Evolutionary conservation across 1,140 invertebrate genomes (phyloP).

Genomic region (Anadara kagoshimensis): DNA sequence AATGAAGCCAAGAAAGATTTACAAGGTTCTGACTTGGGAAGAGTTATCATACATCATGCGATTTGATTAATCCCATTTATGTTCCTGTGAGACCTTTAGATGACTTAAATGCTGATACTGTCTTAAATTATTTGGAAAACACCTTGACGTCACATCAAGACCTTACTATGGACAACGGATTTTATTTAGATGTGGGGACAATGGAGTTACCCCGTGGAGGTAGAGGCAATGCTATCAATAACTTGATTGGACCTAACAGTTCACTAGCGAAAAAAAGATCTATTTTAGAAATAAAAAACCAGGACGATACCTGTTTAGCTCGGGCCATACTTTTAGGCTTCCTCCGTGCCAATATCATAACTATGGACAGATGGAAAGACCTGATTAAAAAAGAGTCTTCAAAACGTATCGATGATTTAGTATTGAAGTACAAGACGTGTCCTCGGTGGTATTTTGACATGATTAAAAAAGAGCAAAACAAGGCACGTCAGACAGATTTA

Average conservation of each 20-base stretch:
- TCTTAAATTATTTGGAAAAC: conserved; percentile 5
- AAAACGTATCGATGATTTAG: conserved; percentile 6
- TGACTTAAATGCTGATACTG: conserved; percentile 2
- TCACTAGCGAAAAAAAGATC: conserved; percentile 18
- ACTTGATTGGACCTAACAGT: neutral
- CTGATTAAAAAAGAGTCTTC: neutral
- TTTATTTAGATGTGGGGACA: conserved; percentile 4
- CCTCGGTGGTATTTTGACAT: neutral
- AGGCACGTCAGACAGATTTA: neutral
- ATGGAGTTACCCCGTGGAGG: conserved; percentile 14
- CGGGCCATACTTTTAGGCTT: neutral
- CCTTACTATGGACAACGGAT: conserved; percentile 3
- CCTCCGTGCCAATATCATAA: conserved; percentile 1
- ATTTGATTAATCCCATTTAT: conserved; percentile 2
- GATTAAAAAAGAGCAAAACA: neutral
- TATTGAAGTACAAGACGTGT: neutral
- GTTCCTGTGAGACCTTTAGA: conserved; percentile 15
- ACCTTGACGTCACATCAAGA: conserved; percentile 23
- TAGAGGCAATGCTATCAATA: neutral
- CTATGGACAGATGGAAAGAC: neutral
- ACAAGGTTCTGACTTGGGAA: conserved; percentile 15
- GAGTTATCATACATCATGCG: conserved; percentile 12
- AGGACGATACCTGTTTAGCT: conserved; percentile 24
- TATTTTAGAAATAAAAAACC: neutral
- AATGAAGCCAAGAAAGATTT: neutral